A percentile compares a stretch with the other conserved stretches of the same genome.
Conservation (phyloP, 2,888 invertebrate genomes). For the Polymixis flavicincta region DNA sequence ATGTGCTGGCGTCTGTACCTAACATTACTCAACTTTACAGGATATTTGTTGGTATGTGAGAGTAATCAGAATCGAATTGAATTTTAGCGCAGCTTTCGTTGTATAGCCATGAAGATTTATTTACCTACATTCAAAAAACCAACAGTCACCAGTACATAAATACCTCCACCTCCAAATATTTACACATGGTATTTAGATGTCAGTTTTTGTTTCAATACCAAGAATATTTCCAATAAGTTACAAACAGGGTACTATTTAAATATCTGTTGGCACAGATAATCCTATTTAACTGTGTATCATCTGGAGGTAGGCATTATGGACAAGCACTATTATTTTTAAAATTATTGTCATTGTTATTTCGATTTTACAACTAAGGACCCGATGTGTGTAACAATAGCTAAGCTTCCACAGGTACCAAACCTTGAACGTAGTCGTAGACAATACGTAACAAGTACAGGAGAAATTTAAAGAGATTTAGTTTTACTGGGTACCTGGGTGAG, state of each 20-base stretch:
- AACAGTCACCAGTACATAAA: background rate
- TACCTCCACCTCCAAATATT: background rate
- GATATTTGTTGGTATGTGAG: background rate
- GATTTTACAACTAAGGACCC: conserved; percentile 28
- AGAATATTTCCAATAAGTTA: conserved; percentile 21
- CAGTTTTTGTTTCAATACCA: background rate
- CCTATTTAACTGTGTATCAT: conserved; percentile 17
- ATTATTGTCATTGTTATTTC: conserved; percentile 25
- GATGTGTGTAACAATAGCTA: conserved; percentile 21
- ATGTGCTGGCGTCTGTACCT: no score
- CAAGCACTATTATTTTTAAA: conserved; percentile 6
- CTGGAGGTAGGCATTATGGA: conserved; percentile 14
- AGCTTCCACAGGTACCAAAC: conserved; percentile 45
- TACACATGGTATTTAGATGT: conserved; percentile 2
- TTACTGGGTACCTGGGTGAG: conserved; percentile 47
- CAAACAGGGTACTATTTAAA: conserved; percentile 5
- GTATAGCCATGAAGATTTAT: background rate
- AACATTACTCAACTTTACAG: no score
- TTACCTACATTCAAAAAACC: background rate
- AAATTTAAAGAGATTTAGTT: conserved; percentile 65
- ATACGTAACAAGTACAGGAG: conserved; percentile 47
- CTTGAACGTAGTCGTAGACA: conserved; percentile 36
- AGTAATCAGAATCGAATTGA: conserved; percentile 2
- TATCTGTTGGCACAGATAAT: conserved; percentile 28
- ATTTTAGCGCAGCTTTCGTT: background rate